Conservation (phyloP, 1,140 invertebrate species). For the Parasteatoda tepidariorum region DNA sequence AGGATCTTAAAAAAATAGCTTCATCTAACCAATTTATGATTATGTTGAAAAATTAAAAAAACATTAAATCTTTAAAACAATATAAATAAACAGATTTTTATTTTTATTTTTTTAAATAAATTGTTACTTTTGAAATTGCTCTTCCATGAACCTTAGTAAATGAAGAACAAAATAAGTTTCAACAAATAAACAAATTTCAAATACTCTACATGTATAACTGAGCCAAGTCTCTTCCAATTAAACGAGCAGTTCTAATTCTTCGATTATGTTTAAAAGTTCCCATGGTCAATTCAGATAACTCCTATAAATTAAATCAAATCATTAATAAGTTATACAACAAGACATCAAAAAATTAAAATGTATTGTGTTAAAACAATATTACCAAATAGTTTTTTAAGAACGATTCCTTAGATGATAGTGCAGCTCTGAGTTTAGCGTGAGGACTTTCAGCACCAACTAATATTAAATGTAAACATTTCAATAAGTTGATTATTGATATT, state of each 20-base stretch:
- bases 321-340: neutral
- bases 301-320: constrained; percentile 71
- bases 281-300: constrained; percentile 93
- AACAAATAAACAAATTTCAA: too few species aligned
- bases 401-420: constrained; percentile 86
- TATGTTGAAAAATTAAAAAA: too few species aligned
- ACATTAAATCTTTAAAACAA: neutral
- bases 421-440: constrained; percentile 88
- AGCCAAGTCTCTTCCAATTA: constrained; percentile 89
- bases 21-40: too few species aligned
- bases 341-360: neutral
- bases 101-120: too few species aligned
- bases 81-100: too few species aligned
- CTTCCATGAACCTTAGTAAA: too few species aligned
- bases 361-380: constrained; percentile 63
- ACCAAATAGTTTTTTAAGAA: constrained; percentile 91
- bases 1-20: neutral
- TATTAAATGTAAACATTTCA: neutral
- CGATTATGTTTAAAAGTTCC: constrained; percentile 97
- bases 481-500: neutral
- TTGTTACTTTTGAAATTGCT: too few species aligned
- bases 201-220: constrained; percentile 88
- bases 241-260: constrained; percentile 82
- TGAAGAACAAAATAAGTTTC: too few species aligned
- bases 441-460: constrained; percentile 71